Conservation (phyloP, 2,888 invertebrate genomes). For the Agapostemon virescens region DNA sequence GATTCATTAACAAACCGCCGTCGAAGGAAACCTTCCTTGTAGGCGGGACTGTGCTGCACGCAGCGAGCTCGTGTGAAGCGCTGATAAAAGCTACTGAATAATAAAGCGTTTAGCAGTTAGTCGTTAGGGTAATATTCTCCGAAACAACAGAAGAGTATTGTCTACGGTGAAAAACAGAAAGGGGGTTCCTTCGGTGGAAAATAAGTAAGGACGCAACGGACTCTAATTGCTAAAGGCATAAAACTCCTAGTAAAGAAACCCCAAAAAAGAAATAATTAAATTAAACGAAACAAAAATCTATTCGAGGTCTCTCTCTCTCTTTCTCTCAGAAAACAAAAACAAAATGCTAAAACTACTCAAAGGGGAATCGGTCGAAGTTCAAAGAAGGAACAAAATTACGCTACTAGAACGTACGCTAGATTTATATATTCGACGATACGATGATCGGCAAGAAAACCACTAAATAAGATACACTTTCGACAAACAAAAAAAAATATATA, state of each 20-base stretch:
- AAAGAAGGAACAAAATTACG: conserved; percentile 20
- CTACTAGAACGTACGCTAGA: conserved; percentile 42
- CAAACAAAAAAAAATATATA: too few relatives aligned
- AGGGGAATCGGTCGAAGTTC: conserved; percentile 20
- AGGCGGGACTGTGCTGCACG: conserved; percentile 74
- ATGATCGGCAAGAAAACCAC: not conserved
- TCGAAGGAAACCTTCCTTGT: conserved; percentile 46
- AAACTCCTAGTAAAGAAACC: not conserved
- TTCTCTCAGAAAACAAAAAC: too few relatives aligned
- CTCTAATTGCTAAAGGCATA: conserved; percentile 17
- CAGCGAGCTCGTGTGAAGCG: conserved; percentile 78
- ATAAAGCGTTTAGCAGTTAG: conserved; percentile 76
- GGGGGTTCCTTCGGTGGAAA: conserved; percentile 54
- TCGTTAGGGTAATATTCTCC: conserved; percentile 62
- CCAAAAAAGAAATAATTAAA: not conserved
- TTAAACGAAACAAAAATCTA: not conserved
- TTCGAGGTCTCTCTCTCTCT: not conserved
- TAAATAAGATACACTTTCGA: conserved; percentile 16
- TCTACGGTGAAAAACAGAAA: conserved; percentile 66
- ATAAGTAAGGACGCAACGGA: conserved; percentile 40
- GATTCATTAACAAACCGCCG: conserved; percentile 20
- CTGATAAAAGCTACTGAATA: conserved; percentile 77
- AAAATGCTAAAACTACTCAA: conserved; percentile 1
- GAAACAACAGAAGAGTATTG: conserved; percentile 61
- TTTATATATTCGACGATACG: not conserved